Base-by-base conservation (phyloP, 2,888 invertebrate genomes). In the Drosophila macrothrix region DNA sequence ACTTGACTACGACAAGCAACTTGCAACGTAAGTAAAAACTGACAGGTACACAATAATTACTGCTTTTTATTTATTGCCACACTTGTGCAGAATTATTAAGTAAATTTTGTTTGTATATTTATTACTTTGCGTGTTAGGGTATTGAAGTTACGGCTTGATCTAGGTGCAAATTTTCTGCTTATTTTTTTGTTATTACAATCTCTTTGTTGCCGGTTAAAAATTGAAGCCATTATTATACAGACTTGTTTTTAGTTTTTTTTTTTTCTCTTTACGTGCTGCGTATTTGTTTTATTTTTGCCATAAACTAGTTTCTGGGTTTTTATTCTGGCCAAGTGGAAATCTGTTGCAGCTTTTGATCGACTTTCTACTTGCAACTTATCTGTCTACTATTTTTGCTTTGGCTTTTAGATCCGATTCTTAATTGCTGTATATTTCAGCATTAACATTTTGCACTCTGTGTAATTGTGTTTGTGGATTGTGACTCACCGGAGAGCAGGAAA, bases 141-240 rank as follows among this genome's bases (percentile, higher is more conserved):
- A 72, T 71, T 37, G 6, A 6, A 6, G 0, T 12, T 10, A 3
- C 56, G 39, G 22, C 62, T 19, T 46, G 16, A 1, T 6, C 5
- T 19, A 29, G 3, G 0, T 1, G 19, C 12, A 46, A 28, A 9
- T 35, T 49, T n/a, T 10, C 33, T 22, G 35, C n/a, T 33, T 33
- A 22, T 41, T 10, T 46, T 22, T 39, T 25, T 64, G 73, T 84
- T 84, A 83, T 78, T 86, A 90, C 90, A 86, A 77, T 90, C 90
- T 90, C 76, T 88, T 89, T 89, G 78, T 69, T 67, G 73, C 58
- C 62, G 65, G 64, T 61, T 80, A 72, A 72, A 86, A 83, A 88
- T 88, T 88, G 84, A 80, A 84, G 85, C 80, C 84, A 87, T 87
- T 87, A 90, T 89, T 78, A 83, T 81, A 71, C 33, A 64, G 78